Evolutionary conservation across 2,797 vertebrate genomes (phyloP), one percentile per base, ranked within the genome.

Genomic region (Clarias pachynema): DNA sequence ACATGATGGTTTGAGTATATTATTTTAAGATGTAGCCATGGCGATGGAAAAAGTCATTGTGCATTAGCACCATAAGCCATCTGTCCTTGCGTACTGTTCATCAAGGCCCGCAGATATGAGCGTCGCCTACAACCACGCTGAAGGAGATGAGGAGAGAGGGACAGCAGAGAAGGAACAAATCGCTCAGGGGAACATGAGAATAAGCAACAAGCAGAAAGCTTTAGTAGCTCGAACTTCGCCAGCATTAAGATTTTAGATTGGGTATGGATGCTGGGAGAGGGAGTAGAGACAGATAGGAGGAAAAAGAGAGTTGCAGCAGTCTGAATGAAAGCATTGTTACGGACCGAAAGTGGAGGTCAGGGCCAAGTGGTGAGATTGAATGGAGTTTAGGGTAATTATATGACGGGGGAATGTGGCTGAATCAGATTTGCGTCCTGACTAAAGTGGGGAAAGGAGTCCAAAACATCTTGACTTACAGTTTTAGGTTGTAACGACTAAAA

Each of bases 291-390:
- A 31, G 5, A 68, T 68, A 20, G 16, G 6, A 26, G 9, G 29
- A 78, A 62, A 62, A 37, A n/a, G 75, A 62, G 75, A 79, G 85
- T 62, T 81, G 57, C 65, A 73, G 65, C 44, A 26, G 65, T 77
- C 70, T 86, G 63, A 89, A 89, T 57, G 62, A 81, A 74, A 75
- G 70, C 80, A 66, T 89, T 89, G 88, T 88, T 31, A 69, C 22
- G 14, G 63, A 65, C 56, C 31, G 63, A 83, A 68, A 49, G 49
- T 49, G 31, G 59, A 77, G 84, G 84, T 83, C 86, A 84, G 40
- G 37, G 63, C 68, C 70, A 82, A 86, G 66, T 62, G 82, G 65
- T 74, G 78, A 59, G 53, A 83, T 18, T 60, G 73, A 74, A 37
- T 70, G 37, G 72, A 84, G 75, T 85, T 81, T 78, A 65, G 65